A percentile compares a stretch with the other conserved stretches of the same genome.
Evolutionary conservation across 2,113 vertebrate species (phyloP).

Genomic region (Falcunculus frontatus): DNA sequence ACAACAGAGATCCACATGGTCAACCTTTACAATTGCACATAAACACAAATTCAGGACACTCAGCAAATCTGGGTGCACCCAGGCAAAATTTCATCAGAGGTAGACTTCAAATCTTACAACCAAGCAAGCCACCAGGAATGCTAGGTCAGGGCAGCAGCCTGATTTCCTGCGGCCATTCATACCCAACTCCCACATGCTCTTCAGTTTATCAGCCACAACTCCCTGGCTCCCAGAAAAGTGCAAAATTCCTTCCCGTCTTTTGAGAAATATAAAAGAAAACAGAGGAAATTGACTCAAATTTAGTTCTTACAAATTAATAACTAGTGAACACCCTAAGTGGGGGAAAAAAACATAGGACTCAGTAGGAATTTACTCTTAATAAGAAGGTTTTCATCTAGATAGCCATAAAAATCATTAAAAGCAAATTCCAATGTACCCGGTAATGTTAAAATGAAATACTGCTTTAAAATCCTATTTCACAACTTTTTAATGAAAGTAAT

Average conservation of each 20-base stretch:
- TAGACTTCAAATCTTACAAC: neutral
- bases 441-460: conserved; percentile 16
- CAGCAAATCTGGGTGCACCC: neutral
- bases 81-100: neutral
- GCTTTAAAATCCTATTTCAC: conserved; percentile 13
- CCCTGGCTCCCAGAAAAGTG: neutral
- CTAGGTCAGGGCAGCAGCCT: neutral
- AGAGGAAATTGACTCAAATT: conserved; percentile 16
- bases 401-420: conserved; percentile 33
- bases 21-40: neutral
- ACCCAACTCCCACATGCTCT: neutral
- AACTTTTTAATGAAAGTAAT: conserved; percentile 20
- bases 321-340: neutral
- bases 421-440: neutral
- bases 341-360: neutral
- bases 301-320: conserved; percentile 16
- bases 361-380: conserved; percentile 14
- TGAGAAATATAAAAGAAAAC: neutral
- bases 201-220: neutral
- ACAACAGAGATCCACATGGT: neutral
- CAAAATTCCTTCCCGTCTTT: conserved; percentile 3
- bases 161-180: neutral
- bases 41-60: neutral
- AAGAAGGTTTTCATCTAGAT: conserved; percentile 13
- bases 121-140: neutral